These are phyloP conservation scores for Chionodraco myersi DNA, from an alignment of 2,113 vertebrate species.

Conservation along the genomic window DNA sequence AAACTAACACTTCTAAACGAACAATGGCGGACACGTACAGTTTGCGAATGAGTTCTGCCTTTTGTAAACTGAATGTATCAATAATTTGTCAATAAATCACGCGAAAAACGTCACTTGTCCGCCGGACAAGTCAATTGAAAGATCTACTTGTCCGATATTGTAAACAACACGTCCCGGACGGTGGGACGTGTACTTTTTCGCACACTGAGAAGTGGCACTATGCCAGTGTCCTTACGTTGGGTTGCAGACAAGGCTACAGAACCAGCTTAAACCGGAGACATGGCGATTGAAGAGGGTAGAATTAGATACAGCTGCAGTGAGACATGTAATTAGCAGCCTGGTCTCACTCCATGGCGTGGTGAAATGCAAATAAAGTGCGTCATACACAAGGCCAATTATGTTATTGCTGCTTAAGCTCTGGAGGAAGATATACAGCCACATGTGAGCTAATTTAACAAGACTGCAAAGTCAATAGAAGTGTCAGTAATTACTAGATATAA, in stretches of 20 bases:
- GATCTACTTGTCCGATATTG: no score
- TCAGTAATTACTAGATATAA: slow-evolving; percentile 7
- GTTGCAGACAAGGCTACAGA: neutral
- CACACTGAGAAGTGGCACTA: neutral
- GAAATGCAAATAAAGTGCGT: slow-evolving; percentile 4
- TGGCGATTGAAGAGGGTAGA: neutral
- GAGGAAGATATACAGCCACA: neutral
- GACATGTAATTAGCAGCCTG: neutral
- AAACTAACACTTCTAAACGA: no score
- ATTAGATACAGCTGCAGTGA: neutral
- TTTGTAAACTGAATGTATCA: no score
- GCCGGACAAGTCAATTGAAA: no score
- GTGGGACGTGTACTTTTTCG: no score
- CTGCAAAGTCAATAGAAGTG: neutral
- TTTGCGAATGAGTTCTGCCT: no score
- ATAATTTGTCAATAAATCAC: no score
- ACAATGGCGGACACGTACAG: no score
- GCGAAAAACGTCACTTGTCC: no score
- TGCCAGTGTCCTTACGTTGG: slow-evolving; percentile 13
- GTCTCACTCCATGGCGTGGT: neutral
- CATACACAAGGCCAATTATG: neutral
- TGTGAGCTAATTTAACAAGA: slow-evolving; percentile 7
- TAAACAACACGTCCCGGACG: no score
- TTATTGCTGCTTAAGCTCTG: neutral
- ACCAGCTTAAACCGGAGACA: neutral